Percentiles rank a stretch among this genome's conserved stretches.
phyloP scores from a whole-genome alignment of 1,140 invertebrate species.

The Odontomachus brunneus region DNA sequence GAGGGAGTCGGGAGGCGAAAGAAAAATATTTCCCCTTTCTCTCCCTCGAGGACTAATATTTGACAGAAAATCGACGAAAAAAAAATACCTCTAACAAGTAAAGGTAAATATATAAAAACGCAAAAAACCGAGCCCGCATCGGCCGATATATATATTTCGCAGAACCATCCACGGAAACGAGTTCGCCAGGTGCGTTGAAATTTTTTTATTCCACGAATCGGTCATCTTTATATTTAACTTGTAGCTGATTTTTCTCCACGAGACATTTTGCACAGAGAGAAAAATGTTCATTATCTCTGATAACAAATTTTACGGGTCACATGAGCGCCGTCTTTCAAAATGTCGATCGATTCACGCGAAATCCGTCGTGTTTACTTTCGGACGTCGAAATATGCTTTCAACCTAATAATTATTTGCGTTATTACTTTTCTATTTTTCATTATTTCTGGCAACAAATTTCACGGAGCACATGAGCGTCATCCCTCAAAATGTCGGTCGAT shows the following conservation, averaged over 20 bases:
- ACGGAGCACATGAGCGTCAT: no score
- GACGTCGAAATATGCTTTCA: no score
- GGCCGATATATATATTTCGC: neutral
- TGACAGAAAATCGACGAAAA: neutral
- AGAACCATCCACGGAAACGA: no score
- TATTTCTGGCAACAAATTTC: no score
- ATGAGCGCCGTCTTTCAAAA: neutral
- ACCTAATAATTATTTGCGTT: no score
- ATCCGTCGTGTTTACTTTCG: neutral
- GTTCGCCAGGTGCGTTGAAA: neutral
- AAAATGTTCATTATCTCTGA: no score
- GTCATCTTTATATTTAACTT: no score
- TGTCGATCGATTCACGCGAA: neutral
- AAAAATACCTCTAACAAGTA: slow-evolving; percentile 28
- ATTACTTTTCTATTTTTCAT: no score
- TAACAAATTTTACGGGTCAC: no score
- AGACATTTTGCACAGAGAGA: no score
- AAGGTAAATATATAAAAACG: neutral
- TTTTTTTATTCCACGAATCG: neutral
- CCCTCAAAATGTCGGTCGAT: neutral
- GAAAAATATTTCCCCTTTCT: neutral
- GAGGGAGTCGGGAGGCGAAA: neutral
- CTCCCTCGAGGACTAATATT: slow-evolving; percentile 13
- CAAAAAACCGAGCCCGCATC: neutral
- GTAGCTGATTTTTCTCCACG: no score